Conservation (phyloP, 2,888 invertebrate species). For the Acanthococcus lagerstroemiae region DNA sequence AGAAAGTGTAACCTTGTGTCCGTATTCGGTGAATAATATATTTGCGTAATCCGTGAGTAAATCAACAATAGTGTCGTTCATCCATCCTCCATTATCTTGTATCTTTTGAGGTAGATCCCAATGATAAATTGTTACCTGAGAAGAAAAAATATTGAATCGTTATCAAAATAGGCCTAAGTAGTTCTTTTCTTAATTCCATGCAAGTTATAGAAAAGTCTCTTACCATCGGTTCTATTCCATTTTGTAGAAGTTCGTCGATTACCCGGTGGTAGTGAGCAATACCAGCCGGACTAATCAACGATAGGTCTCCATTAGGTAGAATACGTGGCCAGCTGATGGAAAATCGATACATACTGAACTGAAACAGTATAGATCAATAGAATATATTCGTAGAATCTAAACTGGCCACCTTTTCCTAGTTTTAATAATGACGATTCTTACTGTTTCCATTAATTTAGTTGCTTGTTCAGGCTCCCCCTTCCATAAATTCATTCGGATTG, state of each 20-base stretch:
- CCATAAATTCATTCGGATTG: too few relatives aligned
- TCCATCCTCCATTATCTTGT: constrained; percentile 53
- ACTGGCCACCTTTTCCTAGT: too few relatives aligned
- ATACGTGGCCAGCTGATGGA: constrained; percentile 45
- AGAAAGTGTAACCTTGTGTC: constrained; percentile 45
- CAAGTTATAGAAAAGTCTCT: constrained; percentile 14
- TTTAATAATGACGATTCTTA: too few relatives aligned
- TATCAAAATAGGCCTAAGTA: too few relatives aligned
- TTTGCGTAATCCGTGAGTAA: constrained; percentile 54
- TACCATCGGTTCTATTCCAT: constrained; percentile 43
- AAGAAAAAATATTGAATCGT: too few relatives aligned
- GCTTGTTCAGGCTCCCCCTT: too few relatives aligned
- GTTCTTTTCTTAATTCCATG: too few relatives aligned
- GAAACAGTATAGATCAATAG: too few relatives aligned
- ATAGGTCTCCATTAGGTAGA: constrained; percentile 42
- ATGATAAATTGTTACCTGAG: constrained; percentile 41
- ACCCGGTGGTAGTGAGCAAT: constrained; percentile 45
- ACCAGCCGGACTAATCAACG: constrained; percentile 42
- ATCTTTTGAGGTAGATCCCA: too few relatives aligned
- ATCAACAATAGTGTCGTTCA: constrained; percentile 54
- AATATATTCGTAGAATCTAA: too few relatives aligned
- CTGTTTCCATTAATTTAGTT: too few relatives aligned
- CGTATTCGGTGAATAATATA: constrained; percentile 47
- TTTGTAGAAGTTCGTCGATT: constrained; percentile 42
- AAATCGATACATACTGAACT: constrained; percentile 39